Evolutionary conservation across 1,140 invertebrate species (phyloP), one percentile per base, ranked within the genome.

Genomic region (Eriocheir sinensis): DNA sequence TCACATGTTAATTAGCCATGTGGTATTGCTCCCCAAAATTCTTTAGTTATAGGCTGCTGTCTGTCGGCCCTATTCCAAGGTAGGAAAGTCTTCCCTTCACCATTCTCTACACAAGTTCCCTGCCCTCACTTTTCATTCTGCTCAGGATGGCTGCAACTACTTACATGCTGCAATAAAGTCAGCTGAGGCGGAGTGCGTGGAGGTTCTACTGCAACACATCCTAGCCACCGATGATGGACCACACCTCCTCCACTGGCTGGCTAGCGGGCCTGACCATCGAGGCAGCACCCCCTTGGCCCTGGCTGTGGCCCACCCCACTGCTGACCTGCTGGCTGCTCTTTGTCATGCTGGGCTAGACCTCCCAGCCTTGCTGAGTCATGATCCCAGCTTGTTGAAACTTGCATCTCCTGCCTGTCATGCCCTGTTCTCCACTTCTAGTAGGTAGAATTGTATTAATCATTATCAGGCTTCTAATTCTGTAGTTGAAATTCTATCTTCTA

Each of bases 121-220:
- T 4, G 44, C 34, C 15, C 15, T 86, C 86, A 1, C 48, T n/a
- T 12, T 32, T 93, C 60, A 81, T 90, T 44, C 32, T 48, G 89
- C 88, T 60, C 79, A 95, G 95, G 95, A 93, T 94, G 95, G 95
- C 81, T 94, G 95, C 93, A 95, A 95, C 93, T 94, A 79, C 60
- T 94, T 95, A 41, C 95, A 95, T 94, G 93, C 95, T 94, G 93
- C 93, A 44, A 89, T 93, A 91, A 95, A 95, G 80, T 95, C 95
- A 2, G 92, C 80, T 92, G 95, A 95, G 88, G 90, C 88, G 32
- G 95, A 95, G 79, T 95, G 95, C 81, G 83, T 95, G 21, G 92
- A 93, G 44, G 48, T 95, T 44, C 40, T 95, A 48, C 41, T 92
- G 53, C 92, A 95, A 60, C 92, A 95, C 38, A 53, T 95, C 21